Evolutionary conservation across 1,140 invertebrate genomes (phyloP), one percentile per base, ranked within the genome.

Genomic region (Arctopsyche grandis): DNA sequence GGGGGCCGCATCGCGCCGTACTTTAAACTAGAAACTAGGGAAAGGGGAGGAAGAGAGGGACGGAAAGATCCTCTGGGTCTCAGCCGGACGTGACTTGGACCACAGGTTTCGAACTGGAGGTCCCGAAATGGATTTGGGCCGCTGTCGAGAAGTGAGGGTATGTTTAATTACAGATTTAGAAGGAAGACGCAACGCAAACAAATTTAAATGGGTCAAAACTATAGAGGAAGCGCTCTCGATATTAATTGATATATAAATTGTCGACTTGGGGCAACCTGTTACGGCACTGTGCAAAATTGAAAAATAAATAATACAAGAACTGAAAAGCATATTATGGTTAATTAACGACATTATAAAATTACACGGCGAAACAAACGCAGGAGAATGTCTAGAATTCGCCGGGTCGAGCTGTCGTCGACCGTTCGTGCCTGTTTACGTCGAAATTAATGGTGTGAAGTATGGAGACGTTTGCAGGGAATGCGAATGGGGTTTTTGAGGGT

Each of bases 141-240:
- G 5, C 10, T 71, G 22, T 43, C 52, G 48, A 52, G 16, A 52
- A 52, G 10, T 26, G 48, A 19, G 21, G 52, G 46, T 58, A 58
- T 56, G 74, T 75, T 75, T 75, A 75, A 75, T 60, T 75, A 75
- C 52, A 48, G 48, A 60, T 75, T 75, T 75, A 12, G 52, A 75
- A 10, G 38, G 29, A 44, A 10, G 48, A 14, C 70, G 16, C 44
- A 12, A 46, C 12, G 44, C 44, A 46, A 46, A 46, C 48, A 52
- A 52, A 52, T 52, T 52, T 52, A 14, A 52, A 52, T 52, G 3
- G 12, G 48, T 7, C 29, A 38, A 38, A 38, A 38, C 29, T 38
- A 38, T 38, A 38, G 3, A 1, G 29, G 29, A 38, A 38, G 7
- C 29, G 29, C 3, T 38, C 29, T 7, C 29, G 29, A 38, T 38